Base-by-base conservation (phyloP, 1,140 invertebrate species). In the Orius insidiosus region DNA sequence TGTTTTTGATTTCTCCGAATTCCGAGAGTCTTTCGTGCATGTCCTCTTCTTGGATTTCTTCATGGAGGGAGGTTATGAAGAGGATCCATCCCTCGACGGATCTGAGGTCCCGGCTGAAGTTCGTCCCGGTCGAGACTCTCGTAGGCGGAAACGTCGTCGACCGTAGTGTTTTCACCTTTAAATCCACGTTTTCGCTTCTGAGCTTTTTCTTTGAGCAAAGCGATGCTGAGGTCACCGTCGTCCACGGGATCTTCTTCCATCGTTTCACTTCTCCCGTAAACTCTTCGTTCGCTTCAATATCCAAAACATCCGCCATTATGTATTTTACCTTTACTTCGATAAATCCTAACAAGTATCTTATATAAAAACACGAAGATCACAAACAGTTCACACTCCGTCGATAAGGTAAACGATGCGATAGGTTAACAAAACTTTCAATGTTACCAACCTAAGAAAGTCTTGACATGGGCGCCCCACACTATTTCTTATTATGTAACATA, bases 11-110 rank as follows among this genome's bases (percentile, higher is more conserved):
- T 56, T 90, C 84, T n/a, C 93, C 94, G 70, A 85, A 85, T 58
- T 97, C 93, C 31, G 85, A 85, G 67, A 98, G 97, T 58, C 90
- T 89, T 47, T 96, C 90, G 63, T 86, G 80, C 48, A 98, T 82
- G 62, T 97, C 92, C 59, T 98, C 94, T 67, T 98, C 93, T 55
- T 92, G 87, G 0, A 90, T 90, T 65, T 98, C 94, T 69, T 98
- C 93, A 60, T 98, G 89, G 6, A 98, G 88, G 47, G 87, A 88
- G 50, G 89, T 96, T 36, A 97, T 84, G 68, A 98, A 96, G 36
- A 98, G 66, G 55, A 98, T 98, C 93, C 93, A 98, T 9, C 94
- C 94, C 71, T 98, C 90, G 0, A 97, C 87, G 52, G 92, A 41
- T 19, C 39, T 14, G n/a, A n/a, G n/a, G n/a, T n/a, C n/a, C n/a